A percentile compares a stretch with the other conserved stretches of the same genome.
Conservation (phyloP, 2,113 vertebrate species). For the Ictalurus furcatus region DNA sequence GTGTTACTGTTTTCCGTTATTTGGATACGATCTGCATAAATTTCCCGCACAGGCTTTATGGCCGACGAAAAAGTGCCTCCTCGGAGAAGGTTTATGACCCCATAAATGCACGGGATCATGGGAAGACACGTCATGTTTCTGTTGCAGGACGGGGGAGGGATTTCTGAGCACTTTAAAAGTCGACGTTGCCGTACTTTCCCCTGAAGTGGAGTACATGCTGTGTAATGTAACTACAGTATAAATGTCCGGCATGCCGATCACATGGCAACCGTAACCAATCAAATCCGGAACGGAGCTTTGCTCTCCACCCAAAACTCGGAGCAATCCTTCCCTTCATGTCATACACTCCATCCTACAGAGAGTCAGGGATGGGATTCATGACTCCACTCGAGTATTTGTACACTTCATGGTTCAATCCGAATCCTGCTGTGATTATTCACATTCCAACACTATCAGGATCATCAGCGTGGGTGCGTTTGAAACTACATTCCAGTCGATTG, state of each 20-base stretch:
- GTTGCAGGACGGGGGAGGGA: slow-evolving; percentile 6
- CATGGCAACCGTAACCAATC: not conserved
- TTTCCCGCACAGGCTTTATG: not conserved
- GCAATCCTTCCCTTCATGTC: not conserved
- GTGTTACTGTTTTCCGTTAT: not conserved
- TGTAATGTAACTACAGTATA: not conserved
- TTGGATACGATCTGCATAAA: not conserved
- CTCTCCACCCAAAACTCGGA: not conserved
- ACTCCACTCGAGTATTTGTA: not conserved
- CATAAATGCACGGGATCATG: slow-evolving; percentile 1
- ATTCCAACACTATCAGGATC: not conserved
- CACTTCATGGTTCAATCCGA: no score
- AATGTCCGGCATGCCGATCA: not conserved
- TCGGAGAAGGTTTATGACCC: slow-evolving; percentile 27
- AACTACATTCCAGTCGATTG: not conserved
- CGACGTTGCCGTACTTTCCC: not conserved
- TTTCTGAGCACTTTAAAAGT: not conserved
- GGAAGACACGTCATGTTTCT: slow-evolving; percentile 28
- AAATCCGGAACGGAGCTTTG: not conserved
- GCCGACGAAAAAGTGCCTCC: slow-evolving; percentile 38
- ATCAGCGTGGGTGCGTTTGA: not conserved
- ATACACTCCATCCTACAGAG: not conserved
- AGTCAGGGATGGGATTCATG: not conserved
- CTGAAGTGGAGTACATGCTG: not conserved
- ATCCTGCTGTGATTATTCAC: not conserved